Evolutionary conservation across 35 echinoderm and acorn worm genomes (phyloP).

Genomic region (Apostichopus californicus): DNA sequence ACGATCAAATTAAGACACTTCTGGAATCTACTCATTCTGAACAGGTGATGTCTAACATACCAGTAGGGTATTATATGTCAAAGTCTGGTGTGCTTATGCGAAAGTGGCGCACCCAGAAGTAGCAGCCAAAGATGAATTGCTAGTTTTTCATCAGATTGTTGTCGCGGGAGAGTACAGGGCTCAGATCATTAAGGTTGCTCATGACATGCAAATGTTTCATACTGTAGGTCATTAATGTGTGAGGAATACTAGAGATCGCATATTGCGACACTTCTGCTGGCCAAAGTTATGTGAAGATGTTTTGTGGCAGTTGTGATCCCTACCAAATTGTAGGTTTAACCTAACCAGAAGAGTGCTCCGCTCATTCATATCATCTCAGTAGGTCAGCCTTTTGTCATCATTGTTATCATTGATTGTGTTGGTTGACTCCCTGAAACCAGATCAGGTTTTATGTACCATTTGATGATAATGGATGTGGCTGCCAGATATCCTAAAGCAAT

Average conservation of each 20-base stretch:
- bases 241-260: slow-evolving; percentile 5
- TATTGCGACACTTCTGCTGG: slow-evolving; percentile 26
- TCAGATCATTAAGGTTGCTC: slow-evolving; percentile 15
- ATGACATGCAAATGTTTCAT: background rate
- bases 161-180: slow-evolving; percentile 25
- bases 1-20: slow-evolving; percentile 8
- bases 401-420: slow-evolving; percentile 48
- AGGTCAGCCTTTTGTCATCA: background rate
- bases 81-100: slow-evolving; percentile 39
- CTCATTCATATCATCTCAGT: slow-evolving; percentile 26
- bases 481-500: slow-evolving; percentile 53
- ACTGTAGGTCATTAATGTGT: background rate
- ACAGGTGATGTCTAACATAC: background rate
- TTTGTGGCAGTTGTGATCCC: slow-evolving; percentile 7
- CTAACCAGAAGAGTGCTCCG: slow-evolving; percentile 10
- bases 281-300: slow-evolving; percentile 36
- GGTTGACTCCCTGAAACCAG: slow-evolving; percentile 37
- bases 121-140: background rate
- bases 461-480: slow-evolving; percentile 13
- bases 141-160: slow-evolving; percentile 58
- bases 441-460: slow-evolving; percentile 37
- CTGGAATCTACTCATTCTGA: background rate
- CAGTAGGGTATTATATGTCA: slow-evolving; percentile 21
- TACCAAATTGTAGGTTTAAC: slow-evolving; percentile 36
- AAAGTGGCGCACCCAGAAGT: background rate